These are phyloP conservation scores for Erynnis tages DNA, from an alignment of 2,888 invertebrate genomes.

Conservation along the genomic window DNA sequence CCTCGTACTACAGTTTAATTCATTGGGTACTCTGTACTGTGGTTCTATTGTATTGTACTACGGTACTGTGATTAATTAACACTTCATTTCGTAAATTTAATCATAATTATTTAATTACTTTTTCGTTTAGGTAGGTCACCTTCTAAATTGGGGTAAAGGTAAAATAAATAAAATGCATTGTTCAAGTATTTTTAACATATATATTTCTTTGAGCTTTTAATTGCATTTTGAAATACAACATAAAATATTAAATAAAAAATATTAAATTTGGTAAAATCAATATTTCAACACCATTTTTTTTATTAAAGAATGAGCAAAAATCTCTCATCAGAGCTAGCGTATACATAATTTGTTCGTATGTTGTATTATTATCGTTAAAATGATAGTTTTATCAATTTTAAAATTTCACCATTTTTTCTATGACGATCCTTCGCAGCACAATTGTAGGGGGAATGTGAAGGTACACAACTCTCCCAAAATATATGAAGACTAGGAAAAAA, in stretches of 20 bases:
- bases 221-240: slow-evolving; percentile 93
- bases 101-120: too few species aligned
- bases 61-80: too few species aligned
- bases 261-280: slow-evolving; percentile 89
- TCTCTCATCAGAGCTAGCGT: slow-evolving; percentile 86
- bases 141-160: neutral
- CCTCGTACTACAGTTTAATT: too few species aligned
- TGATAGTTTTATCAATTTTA: slow-evolving; percentile 80
- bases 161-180: slow-evolving; percentile 66
- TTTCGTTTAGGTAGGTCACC: neutral
- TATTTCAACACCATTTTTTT: slow-evolving; percentile 80
- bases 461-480: slow-evolving; percentile 12
- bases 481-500: slow-evolving; percentile 26
- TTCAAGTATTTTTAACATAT: slow-evolving; percentile 90
- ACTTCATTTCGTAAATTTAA: too few species aligned
- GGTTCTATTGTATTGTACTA: too few species aligned
- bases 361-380: slow-evolving; percentile 80
- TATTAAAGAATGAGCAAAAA: slow-evolving; percentile 83
- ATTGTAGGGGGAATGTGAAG: neutral
- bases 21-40: too few species aligned
- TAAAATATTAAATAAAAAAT: slow-evolving; percentile 91
- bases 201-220: slow-evolving; percentile 93
- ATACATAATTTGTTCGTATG: slow-evolving; percentile 87
- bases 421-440: slow-evolving; percentile 16
- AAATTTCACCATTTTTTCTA: slow-evolving; percentile 31